Evolutionary conservation across 2,113 vertebrate genomes (phyloP), one percentile per base, ranked within the genome.

Genomic region (Pleuronectes platessa): DNA sequence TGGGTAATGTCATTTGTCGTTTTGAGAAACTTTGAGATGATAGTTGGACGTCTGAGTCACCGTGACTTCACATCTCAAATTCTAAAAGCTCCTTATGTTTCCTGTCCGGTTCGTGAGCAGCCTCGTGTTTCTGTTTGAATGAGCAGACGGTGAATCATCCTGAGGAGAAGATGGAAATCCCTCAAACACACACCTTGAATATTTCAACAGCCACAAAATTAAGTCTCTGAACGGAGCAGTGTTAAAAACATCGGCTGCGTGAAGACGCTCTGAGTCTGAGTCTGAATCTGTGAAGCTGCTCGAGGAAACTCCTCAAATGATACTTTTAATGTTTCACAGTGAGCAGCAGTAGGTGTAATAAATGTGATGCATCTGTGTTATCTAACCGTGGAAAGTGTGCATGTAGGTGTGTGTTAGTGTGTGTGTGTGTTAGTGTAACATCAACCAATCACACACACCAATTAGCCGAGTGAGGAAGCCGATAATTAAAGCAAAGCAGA

Each of bases 401-500:
- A 9, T 69, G 79, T 40, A 31, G 45, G 35, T 66, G 61, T 63
- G 64, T 49, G 59, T 53, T 45, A 67, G 69, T 51, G 37, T 45
- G 31, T 68, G 65, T 62, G 21, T 68, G 40, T 14, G 35, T 20
- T 23, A 4, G 11, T 26, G 66, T 35, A 42, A 42, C 40, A 42
- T 42, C 40, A 11, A 42, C 40, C 40, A 37, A 37, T 75, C 62
- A 27, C 31, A 27, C 31, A 70, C n/a, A 27, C 61, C 59, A 74
- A 68, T 85, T 77, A 87, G 54, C 23, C 0, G 45, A 61, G 27
- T 11, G 51, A 74, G 61, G 69, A 58, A 79, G 60, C 18, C 54
- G 2, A 17, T 77, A 72, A 85, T 87, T 84, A 81, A 75, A 67
- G 21, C 24, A 62, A 58, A 72, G 76, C 61, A 76, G 71, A 20